A percentile compares a stretch with the other conserved stretches of the same genome.
phyloP scores from a whole-genome alignment of 2,797 vertebrate genomes.

The Hirundo rustica region DNA sequence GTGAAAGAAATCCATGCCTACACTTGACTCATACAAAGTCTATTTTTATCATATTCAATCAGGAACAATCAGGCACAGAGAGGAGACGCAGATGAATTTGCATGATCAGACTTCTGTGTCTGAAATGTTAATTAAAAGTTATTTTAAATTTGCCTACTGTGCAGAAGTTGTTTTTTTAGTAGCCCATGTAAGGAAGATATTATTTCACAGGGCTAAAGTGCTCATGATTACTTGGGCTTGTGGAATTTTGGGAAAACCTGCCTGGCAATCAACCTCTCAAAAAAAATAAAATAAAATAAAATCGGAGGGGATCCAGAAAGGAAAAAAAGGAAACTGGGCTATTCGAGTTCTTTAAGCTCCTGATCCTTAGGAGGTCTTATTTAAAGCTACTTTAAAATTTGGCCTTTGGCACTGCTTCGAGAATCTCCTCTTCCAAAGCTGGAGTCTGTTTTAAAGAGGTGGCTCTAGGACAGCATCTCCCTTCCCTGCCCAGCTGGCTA shows the following conservation, averaged over 20 bases:
- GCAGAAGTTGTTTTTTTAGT: constrained; percentile 67
- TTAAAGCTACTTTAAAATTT: constrained; percentile 72
- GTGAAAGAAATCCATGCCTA: constrained; percentile 46
- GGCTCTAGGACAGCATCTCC: not conserved
- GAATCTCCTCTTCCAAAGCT: constrained; percentile 1
- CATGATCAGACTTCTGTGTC: constrained; percentile 70
- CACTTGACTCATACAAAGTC: constrained; percentile 34
- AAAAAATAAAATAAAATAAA: no score
- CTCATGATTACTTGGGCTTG: constrained; percentile 46
- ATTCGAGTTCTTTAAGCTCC: constrained; percentile 60
- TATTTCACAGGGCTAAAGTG: constrained; percentile 53
- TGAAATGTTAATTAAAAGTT: constrained; percentile 75
- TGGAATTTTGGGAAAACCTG: constrained; percentile 44
- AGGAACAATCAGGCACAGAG: constrained; percentile 72
- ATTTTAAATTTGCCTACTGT: constrained; percentile 64
- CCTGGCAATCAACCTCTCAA: constrained; percentile 45
- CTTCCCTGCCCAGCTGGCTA: not conserved
- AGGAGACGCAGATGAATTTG: constrained; percentile 66
- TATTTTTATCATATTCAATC: constrained; percentile 73
- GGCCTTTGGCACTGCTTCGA: constrained; percentile 65
- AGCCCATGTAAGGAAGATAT: constrained; percentile 51
- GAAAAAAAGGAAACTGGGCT: not conserved
- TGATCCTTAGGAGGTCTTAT: constrained; percentile 65
- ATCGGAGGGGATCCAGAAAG: not conserved
- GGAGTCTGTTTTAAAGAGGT: constrained; percentile 20